Evolutionary conservation across 35 echinoderm and acorn worm species (phyloP), one percentile per base, ranked within the genome.

Genomic region (Heliocidaris erythrogramma): DNA sequence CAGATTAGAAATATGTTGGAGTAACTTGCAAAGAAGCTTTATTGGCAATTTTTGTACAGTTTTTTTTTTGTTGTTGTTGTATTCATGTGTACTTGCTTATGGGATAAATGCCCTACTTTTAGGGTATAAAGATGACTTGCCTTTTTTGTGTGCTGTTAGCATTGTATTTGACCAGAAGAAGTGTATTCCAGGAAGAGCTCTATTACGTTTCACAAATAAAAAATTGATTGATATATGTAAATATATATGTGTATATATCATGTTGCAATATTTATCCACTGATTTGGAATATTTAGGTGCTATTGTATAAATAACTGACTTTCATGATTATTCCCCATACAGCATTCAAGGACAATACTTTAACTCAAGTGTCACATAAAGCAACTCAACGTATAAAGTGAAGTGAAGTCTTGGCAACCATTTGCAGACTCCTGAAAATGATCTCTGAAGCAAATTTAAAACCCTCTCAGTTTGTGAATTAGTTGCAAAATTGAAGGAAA

Each of bases 241-340:
- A 89, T 89, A 30, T 47, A 89, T 89, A 13, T 89, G 47, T 89
- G 14, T 89, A 47, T 89, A 89, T 89, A 48, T 89, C 31, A 32
- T 89, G 87, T 89, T 89, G 87, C 87, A 89, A 89, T 89, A 89
- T 89, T 89, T 32, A 89, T 89, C 87, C 87, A 48, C 87, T 89
- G 16, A 89, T 89, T 89, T 42, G 87, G 87, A 89, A 89, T 48
- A 89, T 89, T 48, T 89, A 89, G 87, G 87, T 89, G 87, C 87
- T 89, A 89, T 89, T 89, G 87, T 89, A 89, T 89, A 48, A 89
- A 89, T 32, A 18, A 32, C 87, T 47, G 31, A 89, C 87, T 89
- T 89, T 89, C 65, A 78, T 21, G 17, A 78, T n/a, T 78, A 78
- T n/a, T 78, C n/a, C 65, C 65, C 65, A 78, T 27, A 3, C 5